Evolutionary conservation across 2,113 vertebrate species (phyloP).

Genomic region (Gallinago jamesoni): DNA sequence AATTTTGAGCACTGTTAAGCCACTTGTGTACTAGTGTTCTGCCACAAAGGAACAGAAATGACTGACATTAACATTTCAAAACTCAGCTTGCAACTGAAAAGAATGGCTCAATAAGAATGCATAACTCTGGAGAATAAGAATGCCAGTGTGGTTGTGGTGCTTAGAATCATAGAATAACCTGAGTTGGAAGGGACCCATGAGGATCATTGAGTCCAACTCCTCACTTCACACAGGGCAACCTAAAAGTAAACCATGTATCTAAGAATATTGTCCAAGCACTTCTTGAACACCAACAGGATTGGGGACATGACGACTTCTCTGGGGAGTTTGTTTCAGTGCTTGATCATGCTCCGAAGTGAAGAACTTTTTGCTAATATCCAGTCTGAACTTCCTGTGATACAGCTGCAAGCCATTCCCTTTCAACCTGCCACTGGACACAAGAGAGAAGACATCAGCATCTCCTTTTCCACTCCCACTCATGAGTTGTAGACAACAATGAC

Average conservation of each 20-base stretch:
- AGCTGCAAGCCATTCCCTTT: background rate
- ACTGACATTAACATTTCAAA: background rate
- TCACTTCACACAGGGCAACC: background rate
- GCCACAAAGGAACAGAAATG: background rate
- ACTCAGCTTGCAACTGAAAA: background rate
- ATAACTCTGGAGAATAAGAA: background rate
- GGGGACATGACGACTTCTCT: background rate
- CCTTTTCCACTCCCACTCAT: background rate
- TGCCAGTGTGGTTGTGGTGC: background rate
- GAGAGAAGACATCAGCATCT: background rate
- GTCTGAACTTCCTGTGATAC: background rate
- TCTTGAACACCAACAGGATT: background rate
- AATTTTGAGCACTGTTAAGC: background rate
- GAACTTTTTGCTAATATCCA: background rate
- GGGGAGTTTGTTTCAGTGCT: background rate
- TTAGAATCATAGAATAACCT: background rate
- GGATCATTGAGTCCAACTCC: background rate
- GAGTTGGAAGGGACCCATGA: background rate
- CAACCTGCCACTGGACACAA: background rate
- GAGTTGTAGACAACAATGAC: accelerated
- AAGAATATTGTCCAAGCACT: background rate
- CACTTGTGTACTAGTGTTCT: background rate
- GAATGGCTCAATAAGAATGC: background rate
- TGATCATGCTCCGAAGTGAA: background rate
- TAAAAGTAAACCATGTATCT: background rate